Evolutionary conservation across 1,140 invertebrate genomes (phyloP).

Genomic region (Camponotus vicinus): DNA sequence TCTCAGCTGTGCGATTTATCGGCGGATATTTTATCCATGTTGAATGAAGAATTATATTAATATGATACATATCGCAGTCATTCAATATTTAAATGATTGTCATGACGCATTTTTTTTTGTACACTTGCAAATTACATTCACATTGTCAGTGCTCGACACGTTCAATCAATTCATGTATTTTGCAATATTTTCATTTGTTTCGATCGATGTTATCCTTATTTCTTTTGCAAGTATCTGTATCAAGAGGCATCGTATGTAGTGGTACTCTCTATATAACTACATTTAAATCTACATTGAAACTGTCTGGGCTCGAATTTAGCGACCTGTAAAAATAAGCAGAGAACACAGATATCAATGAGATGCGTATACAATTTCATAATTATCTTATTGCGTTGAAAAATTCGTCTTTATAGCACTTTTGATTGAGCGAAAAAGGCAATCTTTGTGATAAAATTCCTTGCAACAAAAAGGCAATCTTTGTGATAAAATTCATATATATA

Average conservation of each 20-base stretch:
- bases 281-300: slow-evolving; percentile 84
- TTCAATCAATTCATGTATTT: background rate
- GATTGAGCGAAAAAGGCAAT: background rate
- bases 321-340: slow-evolving; percentile 81
- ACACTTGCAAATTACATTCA: background rate
- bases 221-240: slow-evolving; percentile 63
- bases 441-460: no score
- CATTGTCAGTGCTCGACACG: background rate
- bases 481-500: slow-evolving; percentile 47
- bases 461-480: background rate
- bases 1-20: background rate
- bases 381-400: background rate
- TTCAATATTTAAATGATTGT: background rate
- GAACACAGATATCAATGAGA: background rate
- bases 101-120: background rate
- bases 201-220: background rate
- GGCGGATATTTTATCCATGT: background rate
- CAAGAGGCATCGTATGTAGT: slow-evolving; percentile 45
- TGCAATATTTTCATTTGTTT: background rate
- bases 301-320: slow-evolving; percentile 83
- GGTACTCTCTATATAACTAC: slow-evolving; percentile 78
- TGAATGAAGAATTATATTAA: slow-evolving; percentile 50
- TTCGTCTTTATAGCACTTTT: background rate
- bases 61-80: background rate
- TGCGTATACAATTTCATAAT: background rate